These are phyloP conservation scores for Cephalopachus bancanus DNA, from an alignment of 2,797 vertebrate species.

Conservation along the genomic window DNA sequence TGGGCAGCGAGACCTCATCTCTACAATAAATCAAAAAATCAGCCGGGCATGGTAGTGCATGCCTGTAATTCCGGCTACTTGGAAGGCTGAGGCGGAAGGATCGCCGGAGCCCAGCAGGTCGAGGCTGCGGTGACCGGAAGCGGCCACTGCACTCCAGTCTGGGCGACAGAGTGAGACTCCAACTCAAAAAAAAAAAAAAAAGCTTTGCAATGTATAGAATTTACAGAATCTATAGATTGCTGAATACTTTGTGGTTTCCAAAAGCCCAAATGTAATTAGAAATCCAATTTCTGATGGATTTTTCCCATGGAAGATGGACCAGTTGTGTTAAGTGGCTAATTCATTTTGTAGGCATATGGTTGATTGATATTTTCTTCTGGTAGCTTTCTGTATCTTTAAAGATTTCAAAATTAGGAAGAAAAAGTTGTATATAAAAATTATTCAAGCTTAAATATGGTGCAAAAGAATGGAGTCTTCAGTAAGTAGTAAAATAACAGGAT, in stretches of 20 bases:
- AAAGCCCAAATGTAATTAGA: constrained; percentile 40
- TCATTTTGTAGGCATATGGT: constrained; percentile 12
- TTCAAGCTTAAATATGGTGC: constrained; percentile 34
- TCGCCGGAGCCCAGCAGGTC: no score
- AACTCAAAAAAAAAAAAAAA: constrained; percentile 59
- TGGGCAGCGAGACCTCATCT: no score
- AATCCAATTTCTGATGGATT: constrained; percentile 18
- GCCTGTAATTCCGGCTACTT: no score
- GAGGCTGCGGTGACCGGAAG: no score
- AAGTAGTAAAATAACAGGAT: background rate
- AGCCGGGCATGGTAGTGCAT: no score
- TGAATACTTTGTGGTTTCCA: background rate
- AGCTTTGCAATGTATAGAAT: background rate
- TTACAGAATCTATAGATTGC: constrained; percentile 35
- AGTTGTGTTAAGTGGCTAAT: background rate
- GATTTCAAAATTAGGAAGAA: constrained; percentile 65
- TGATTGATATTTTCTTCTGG: constrained; percentile 3
- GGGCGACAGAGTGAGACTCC: no score
- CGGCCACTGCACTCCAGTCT: no score
- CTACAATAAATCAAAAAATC: no score
- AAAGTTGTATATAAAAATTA: constrained; percentile 60
- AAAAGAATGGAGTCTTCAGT: constrained; percentile 3
- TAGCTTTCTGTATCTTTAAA: constrained; percentile 61
- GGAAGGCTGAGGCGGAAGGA: no score
- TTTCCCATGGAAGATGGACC: constrained; percentile 5